These are phyloP conservation scores for Drosophila willistoni DNA, from an alignment of 1,140 invertebrate species.

Conservation along the genomic window DNA sequence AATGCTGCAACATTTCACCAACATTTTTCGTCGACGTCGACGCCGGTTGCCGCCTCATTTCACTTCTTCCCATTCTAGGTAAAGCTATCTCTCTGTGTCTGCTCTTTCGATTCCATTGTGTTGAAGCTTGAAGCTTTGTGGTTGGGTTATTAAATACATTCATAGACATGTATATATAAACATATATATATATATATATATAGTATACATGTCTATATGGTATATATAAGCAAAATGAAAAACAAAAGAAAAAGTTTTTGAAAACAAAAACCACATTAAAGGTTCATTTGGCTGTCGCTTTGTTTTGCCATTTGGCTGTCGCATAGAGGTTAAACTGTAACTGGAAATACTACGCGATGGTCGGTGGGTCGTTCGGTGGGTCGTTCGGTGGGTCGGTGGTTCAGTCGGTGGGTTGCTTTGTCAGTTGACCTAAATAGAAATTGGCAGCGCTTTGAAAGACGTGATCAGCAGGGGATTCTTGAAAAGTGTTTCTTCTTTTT, in stretches of 20 bases:
- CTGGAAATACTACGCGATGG: slow-evolving; percentile 22
- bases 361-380: background rate
- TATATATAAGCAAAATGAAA: slow-evolving; percentile 26
- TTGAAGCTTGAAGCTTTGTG: slow-evolving; percentile 36
- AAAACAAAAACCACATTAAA: slow-evolving; percentile 74
- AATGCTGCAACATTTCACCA: slow-evolving; percentile 68
- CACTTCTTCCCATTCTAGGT: slow-evolving; percentile 44
- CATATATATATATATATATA: background rate
- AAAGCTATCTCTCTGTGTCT: slow-evolving; percentile 11
- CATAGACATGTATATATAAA: background rate
- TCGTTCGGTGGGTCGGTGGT: background rate
- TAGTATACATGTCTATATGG: slow-evolving; percentile 9
- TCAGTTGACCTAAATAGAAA: slow-evolving; percentile 49
- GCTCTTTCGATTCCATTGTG: slow-evolving; percentile 29
- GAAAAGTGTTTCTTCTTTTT: slow-evolving; percentile 20
- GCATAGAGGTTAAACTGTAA: slow-evolving; percentile 55
- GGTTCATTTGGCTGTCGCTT: slow-evolving; percentile 76
- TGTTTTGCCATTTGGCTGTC: slow-evolving; percentile 61
- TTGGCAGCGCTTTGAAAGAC: slow-evolving; percentile 24
- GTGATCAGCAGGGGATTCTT: slow-evolving; percentile 23
- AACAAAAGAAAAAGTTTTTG: slow-evolving; percentile 48
- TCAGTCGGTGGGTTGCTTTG: background rate
- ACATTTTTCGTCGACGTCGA: slow-evolving; percentile 50
- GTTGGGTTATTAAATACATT: slow-evolving; percentile 46
- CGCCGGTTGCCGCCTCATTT: slow-evolving; percentile 29